Evolutionary conservation across 2,888 invertebrate species (phyloP).

Genomic region (Drosophila lacicola): DNA sequence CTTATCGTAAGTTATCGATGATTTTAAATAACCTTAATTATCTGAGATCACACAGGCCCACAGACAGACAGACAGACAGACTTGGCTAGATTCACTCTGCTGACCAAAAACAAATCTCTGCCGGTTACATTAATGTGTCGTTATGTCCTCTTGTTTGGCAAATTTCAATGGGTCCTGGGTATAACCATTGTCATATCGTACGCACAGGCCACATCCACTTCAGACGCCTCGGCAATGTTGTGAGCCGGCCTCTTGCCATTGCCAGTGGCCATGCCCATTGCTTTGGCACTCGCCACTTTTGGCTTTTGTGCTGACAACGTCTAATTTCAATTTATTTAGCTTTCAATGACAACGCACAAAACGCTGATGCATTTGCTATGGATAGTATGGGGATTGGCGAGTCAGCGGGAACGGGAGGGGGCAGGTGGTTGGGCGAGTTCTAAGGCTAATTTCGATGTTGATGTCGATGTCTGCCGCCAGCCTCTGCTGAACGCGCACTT

Average conservation of each 20-base stretch:
- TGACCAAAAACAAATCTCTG: too few species aligned
- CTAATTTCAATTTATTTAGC: constrained; percentile 79
- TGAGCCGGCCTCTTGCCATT: constrained; percentile 25
- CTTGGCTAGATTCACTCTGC: too few species aligned
- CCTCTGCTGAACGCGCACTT: constrained; percentile 53
- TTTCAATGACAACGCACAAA: constrained; percentile 76
- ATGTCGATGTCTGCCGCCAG: constrained; percentile 43
- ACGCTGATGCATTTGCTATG: constrained; percentile 52
- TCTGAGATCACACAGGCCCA: too few species aligned
- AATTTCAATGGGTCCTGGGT: neutral
- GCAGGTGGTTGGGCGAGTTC: neutral
- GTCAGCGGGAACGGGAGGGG: too few species aligned
- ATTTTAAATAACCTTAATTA: too few species aligned
- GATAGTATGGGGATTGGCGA: neutral
- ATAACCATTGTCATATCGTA: constrained; percentile 31
- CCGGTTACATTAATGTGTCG: too few species aligned
- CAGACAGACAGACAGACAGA: too few species aligned
- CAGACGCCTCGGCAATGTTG: constrained; percentile 49
- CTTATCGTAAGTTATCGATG: too few species aligned
- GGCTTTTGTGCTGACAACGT: constrained; percentile 73
- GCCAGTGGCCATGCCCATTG: neutral
- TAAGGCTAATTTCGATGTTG: constrained; percentile 57
- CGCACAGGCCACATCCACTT: constrained; percentile 36
- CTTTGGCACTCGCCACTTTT: constrained; percentile 48
- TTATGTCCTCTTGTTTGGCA: too few species aligned